Percentiles rank a stretch among this genome's conserved stretches.
phyloP scores from a whole-genome alignment of 2,888 invertebrate genomes.

The Mythimna pallens region DNA sequence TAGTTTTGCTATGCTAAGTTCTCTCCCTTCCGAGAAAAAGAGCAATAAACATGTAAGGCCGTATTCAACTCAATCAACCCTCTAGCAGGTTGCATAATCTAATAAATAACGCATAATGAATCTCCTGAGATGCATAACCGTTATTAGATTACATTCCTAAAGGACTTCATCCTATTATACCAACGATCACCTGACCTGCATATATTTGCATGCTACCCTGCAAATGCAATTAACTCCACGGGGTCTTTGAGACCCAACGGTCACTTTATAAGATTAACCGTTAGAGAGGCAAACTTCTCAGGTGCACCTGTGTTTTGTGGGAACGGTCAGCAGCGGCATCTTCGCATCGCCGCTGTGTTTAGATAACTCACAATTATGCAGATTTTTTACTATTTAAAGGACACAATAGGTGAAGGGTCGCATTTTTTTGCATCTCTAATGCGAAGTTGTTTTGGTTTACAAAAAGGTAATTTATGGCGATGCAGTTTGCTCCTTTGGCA shows the following conservation, averaged over 20 bases:
- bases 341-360: constrained; percentile 54
- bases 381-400: constrained; percentile 69
- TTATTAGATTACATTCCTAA: constrained; percentile 54
- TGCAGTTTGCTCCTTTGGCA: constrained; percentile 69
- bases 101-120: constrained; percentile 40
- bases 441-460: constrained; percentile 54
- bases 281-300: constrained; percentile 73
- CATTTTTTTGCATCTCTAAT: constrained; percentile 67
- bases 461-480: constrained; percentile 67
- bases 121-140: constrained; percentile 55
- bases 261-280: constrained; percentile 75
- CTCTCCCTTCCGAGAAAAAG: background rate
- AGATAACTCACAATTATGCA: constrained; percentile 86
- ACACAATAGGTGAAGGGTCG: constrained; percentile 61
- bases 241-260: constrained; percentile 73
- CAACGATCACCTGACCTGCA: constrained; percentile 75
- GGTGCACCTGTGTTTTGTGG: constrained; percentile 81
- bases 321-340: constrained; percentile 74
- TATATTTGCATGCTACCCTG: constrained; percentile 81
- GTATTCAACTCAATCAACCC: constrained; percentile 5
- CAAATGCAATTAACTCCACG: constrained; percentile 67
- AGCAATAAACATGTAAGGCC: background rate
- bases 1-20: background rate
- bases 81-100: constrained; percentile 14
- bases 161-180: constrained; percentile 48